Evolutionary conservation across 2,888 invertebrate genomes (phyloP).

Genomic region (Panopea generosa): DNA sequence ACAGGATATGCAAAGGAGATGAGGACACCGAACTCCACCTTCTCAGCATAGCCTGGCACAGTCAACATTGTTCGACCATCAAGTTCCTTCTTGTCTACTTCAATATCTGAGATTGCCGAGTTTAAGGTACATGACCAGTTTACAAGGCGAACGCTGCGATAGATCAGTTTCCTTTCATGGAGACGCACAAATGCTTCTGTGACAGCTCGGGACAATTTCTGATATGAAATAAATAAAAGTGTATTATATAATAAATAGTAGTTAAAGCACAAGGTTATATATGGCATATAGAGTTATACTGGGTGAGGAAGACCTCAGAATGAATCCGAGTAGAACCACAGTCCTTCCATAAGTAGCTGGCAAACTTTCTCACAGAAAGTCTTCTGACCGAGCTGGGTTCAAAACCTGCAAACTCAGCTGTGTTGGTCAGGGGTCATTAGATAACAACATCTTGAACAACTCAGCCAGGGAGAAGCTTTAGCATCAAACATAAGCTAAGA

Average conservation of each 20-base stretch:
- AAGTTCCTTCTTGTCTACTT: constrained; percentile 97
- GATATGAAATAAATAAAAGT: constrained; percentile 46
- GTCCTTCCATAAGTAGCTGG: too few relatives aligned
- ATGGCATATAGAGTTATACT: too few relatives aligned
- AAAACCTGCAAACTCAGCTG: too few relatives aligned
- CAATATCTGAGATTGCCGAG: constrained; percentile 99
- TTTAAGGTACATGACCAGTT: constrained; percentile 99
- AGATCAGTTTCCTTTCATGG: constrained; percentile 95
- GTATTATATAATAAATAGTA: not conserved
- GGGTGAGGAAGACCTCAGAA: too few relatives aligned
- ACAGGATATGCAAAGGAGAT: constrained; percentile 96
- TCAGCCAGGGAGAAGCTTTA: too few relatives aligned
- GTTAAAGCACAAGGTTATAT: too few relatives aligned
- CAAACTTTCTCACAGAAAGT: too few relatives aligned
- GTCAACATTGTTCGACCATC: constrained; percentile 92
- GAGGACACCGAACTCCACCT: constrained; percentile 97
- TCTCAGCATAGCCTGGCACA: constrained; percentile 96
- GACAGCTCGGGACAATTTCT: constrained; percentile 90
- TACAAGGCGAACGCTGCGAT: constrained; percentile 96
- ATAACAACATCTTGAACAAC: too few relatives aligned
- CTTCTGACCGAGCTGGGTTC: too few relatives aligned
- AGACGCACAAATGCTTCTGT: constrained; percentile 96
- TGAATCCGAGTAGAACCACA: too few relatives aligned
- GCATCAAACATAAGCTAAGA: too few relatives aligned
- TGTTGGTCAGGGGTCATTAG: too few relatives aligned